Percentiles rank a stretch among this genome's conserved stretches.
Conservation (phyloP, 2,888 invertebrate genomes). For the Hydrotaea cyrtoneurina region DNA sequence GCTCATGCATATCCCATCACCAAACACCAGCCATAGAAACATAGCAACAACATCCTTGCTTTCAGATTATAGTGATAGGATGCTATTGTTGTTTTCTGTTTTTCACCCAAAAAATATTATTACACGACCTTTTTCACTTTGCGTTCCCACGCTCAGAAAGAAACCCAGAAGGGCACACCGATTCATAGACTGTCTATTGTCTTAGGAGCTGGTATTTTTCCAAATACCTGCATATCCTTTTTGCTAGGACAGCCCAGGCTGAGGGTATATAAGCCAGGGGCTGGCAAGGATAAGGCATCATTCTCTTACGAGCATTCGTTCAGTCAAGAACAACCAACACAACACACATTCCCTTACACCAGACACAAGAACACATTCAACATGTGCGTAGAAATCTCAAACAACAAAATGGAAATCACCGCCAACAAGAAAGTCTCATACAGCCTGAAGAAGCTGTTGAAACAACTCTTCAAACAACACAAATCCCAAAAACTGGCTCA, state of each 20-base stretch:
- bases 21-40: background rate
- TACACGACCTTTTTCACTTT: background rate
- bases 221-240: conserved; percentile 68
- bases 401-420: conserved; percentile 66
- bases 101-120: background rate
- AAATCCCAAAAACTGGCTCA: conserved; percentile 56
- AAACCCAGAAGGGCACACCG: background rate
- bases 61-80: background rate
- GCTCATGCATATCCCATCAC: background rate
- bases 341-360: conserved; percentile 40
- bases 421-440: conserved; percentile 79
- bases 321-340: conserved; percentile 74
- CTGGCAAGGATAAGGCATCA: conserved; percentile 75
- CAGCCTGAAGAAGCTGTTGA: conserved; percentile 86
- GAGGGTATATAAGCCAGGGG: conserved; percentile 75
- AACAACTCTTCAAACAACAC: conserved; percentile 85
- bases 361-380: conserved; percentile 65
- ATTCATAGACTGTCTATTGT: background rate
- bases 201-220: conserved; percentile 64
- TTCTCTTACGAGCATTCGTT: conserved; percentile 75
- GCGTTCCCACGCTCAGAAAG: conserved; percentile 75
- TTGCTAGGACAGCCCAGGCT: background rate
- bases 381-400: conserved; percentile 77
- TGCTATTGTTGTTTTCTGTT: background rate
- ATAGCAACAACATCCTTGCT: background rate